Conservation (phyloP, 2,797 vertebrate genomes). For the Intellagama lesueurii region DNA sequence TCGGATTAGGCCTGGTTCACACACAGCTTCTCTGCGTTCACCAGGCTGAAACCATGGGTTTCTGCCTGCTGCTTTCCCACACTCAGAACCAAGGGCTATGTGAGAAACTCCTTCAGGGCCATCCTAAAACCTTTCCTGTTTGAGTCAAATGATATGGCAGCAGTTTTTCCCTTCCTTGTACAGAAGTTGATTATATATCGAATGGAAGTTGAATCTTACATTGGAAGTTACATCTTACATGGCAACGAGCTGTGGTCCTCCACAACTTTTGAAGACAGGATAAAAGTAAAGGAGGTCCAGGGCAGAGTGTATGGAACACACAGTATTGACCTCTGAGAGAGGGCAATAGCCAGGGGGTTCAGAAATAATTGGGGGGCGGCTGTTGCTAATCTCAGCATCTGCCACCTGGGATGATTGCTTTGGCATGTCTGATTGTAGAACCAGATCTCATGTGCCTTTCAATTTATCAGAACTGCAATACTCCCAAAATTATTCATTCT, state of each 20-base stretch:
- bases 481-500: not conserved
- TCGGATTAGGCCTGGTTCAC: slow-evolving; percentile 27
- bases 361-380: not conserved
- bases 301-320: not conserved
- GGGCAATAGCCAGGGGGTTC: not conserved
- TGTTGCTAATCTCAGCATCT: too few relatives aligned
- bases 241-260: too few relatives aligned
- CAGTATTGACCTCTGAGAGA: not conserved
- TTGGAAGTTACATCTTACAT: not conserved
- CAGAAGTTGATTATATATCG: not conserved
- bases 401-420: too few relatives aligned
- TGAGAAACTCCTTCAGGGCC: not conserved
- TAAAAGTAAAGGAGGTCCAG: not conserved
- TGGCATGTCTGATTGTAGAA: too few relatives aligned
- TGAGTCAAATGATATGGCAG: not conserved
- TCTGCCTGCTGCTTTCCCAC: not conserved
- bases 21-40: not conserved
- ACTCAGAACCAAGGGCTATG: not conserved
- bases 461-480: not conserved
- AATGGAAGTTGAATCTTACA: not conserved
- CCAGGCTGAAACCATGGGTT: not conserved
- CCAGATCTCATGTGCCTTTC: rapidly evolving
- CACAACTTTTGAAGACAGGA: not conserved
- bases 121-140: not conserved
- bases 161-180: too few relatives aligned